A percentile compares a stretch with the other conserved stretches of the same genome.
phyloP scores from a whole-genome alignment of 2,113 vertebrate genomes.

The Rhinolophus sinicus region DNA sequence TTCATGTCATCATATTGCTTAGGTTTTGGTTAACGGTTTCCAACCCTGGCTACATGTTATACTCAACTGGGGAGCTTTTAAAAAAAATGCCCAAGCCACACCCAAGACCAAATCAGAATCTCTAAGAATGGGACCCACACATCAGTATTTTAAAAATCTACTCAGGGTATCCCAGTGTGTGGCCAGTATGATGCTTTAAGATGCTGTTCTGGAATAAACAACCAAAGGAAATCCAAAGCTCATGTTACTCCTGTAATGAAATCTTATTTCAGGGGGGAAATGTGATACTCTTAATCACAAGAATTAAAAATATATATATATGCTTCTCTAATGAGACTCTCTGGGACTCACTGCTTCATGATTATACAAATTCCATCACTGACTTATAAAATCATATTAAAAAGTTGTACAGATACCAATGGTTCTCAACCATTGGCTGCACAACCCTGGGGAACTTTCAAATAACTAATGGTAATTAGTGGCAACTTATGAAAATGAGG shows the following conservation, averaged over 20 bases:
- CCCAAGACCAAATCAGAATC: not conserved
- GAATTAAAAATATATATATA: not conserved
- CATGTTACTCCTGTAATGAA: not conserved
- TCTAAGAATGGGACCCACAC: not conserved
- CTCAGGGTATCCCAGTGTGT: not conserved
- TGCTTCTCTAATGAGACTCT: not conserved
- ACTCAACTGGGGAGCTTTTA: slow-evolving; percentile 2
- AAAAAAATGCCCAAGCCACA: not conserved
- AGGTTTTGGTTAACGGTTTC: not conserved
- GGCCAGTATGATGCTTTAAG: not conserved
- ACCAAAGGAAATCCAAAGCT: not conserved
- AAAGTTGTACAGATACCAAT: not conserved
- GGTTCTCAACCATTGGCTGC: not conserved
- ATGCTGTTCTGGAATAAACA: not conserved
- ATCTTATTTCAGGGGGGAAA: not conserved
- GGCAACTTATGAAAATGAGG: not conserved
- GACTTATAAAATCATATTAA: not conserved
- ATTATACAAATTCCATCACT: not conserved
- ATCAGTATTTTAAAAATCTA: not conserved
- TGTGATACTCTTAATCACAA: not conserved
- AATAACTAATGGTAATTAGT: not conserved
- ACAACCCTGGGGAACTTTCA: not conserved
- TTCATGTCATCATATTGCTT: not conserved
- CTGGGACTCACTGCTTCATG: not conserved
- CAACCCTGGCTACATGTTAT: not conserved